Evolutionary conservation across 2,888 invertebrate species (phyloP).

Genomic region (Leptothorax acervorum): DNA sequence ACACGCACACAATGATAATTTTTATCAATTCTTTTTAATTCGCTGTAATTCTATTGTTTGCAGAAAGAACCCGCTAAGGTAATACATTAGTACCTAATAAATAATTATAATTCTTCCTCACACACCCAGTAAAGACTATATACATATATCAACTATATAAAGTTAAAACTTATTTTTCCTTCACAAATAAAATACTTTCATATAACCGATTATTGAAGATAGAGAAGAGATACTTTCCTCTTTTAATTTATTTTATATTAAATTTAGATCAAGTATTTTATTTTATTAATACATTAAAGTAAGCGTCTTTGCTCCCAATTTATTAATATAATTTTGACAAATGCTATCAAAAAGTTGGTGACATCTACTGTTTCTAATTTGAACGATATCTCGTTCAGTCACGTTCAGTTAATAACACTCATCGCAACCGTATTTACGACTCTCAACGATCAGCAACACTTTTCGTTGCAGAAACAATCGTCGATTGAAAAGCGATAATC

Average conservation of each 20-base stretch:
- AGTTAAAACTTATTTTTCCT: neutral
- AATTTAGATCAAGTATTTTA: neutral
- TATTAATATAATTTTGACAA: constrained; percentile 6
- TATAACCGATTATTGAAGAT: neutral
- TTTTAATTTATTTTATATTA: neutral
- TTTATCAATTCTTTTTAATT: neutral
- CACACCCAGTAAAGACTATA: neutral
- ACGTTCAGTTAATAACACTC: constrained; percentile 16
- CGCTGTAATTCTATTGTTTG: neutral
- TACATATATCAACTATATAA: neutral
- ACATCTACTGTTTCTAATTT: constrained; percentile 9
- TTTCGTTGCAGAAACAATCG: constrained; percentile 23
- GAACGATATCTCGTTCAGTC: constrained; percentile 20
- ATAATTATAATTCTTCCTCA: neutral
- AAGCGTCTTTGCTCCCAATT: neutral
- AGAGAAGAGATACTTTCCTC: neutral
- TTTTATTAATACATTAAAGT: neutral
- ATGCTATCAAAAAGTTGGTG: neutral
- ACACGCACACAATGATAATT: neutral
- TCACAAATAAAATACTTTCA: neutral
- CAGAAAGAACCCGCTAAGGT: neutral
- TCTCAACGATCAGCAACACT: constrained; percentile 1
- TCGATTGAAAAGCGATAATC: constrained; percentile 45
- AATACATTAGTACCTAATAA: neutral
- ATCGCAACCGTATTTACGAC: constrained; percentile 18